phyloP scores from a whole-genome alignment of 92 coral and sea anemone species.

The Plumapathes pennacea region DNA sequence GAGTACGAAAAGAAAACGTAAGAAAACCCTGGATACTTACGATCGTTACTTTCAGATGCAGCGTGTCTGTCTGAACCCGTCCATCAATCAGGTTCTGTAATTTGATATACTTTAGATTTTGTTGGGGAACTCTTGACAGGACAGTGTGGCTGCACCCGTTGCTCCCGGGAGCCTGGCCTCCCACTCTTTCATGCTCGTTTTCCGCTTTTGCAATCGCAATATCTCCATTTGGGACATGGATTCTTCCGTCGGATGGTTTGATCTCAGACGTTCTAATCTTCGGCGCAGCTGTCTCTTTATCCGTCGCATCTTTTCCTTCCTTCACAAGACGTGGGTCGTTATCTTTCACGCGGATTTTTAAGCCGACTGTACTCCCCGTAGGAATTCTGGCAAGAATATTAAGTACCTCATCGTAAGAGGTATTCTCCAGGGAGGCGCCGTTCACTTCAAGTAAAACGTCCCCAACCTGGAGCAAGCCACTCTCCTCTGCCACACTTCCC shows the following conservation, averaged over 20 bases:
- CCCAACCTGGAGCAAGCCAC: slow-evolving; percentile 62
- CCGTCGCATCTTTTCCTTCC: no score
- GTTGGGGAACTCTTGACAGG: no score
- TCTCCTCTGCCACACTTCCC: slow-evolving; percentile 75
- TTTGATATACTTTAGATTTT: slow-evolving; percentile 62
- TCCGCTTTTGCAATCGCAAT: no score
- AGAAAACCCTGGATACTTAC: slow-evolving; percentile 16
- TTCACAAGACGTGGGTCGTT: no score
- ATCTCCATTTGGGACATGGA: no score
- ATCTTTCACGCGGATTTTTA: slow-evolving; percentile 64
- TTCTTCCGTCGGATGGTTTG: no score
- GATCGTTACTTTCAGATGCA: slow-evolving; percentile 65
- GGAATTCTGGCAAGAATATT: slow-evolving; percentile 57
- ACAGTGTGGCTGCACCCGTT: no score
- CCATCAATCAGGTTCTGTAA: slow-evolving; percentile 74
- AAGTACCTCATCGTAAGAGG: slow-evolving; percentile 47
- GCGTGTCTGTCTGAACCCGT: slow-evolving; percentile 76
- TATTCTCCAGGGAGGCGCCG: slow-evolving; percentile 55
- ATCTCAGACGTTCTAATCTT: no score
- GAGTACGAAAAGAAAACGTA: background rate
- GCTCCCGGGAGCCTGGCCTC: no score
- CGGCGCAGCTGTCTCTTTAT: no score
- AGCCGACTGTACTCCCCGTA: slow-evolving; percentile 40
- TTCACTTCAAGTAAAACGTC: slow-evolving; percentile 73
- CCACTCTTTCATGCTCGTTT: no score